Percentiles rank a stretch among this genome's conserved stretches.
Conservation (phyloP, 2,113 vertebrate genomes). For the Zosterops hypoxanthus region DNA sequence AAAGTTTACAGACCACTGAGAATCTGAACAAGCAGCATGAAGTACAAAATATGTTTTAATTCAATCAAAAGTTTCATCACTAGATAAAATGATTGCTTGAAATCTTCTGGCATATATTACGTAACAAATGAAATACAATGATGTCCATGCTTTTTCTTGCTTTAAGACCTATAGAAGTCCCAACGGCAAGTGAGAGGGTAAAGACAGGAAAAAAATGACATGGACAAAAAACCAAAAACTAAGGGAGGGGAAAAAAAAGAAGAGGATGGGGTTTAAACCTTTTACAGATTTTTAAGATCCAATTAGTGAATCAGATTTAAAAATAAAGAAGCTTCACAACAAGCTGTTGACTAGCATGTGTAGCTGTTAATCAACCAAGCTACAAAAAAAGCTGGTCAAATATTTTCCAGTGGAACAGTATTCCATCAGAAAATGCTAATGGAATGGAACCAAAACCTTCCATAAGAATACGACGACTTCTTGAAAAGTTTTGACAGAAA, state of each 20-base stretch:
- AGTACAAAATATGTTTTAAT: neutral
- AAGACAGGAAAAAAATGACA: neutral
- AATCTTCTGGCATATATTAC: neutral
- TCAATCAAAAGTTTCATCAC: neutral
- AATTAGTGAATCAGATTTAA: neutral
- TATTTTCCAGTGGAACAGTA: conserved; percentile 54
- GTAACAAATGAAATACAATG: neutral
- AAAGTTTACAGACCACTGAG: neutral
- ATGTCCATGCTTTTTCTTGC: neutral
- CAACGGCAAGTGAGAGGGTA: neutral
- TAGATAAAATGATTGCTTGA: neutral
- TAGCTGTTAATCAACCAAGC: conserved; percentile 28
- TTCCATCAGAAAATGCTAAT: conserved; percentile 46
- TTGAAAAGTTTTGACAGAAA: conserved; percentile 68
- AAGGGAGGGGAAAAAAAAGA: neutral
- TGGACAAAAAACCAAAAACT: neutral
- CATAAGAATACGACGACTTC: conserved; percentile 11
- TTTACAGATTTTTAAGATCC: neutral
- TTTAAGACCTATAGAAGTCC: neutral
- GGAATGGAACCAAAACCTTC: conserved; percentile 57
- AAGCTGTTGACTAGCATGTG: conserved; percentile 9
- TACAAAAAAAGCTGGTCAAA: conserved; percentile 14
- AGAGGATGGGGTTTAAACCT: neutral
- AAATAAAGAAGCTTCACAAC: conserved; percentile 17
- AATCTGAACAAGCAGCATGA: neutral